Evolutionary conservation across 2,113 vertebrate species (phyloP).

Genomic region (Lycocorax pyrrhopterus): DNA sequence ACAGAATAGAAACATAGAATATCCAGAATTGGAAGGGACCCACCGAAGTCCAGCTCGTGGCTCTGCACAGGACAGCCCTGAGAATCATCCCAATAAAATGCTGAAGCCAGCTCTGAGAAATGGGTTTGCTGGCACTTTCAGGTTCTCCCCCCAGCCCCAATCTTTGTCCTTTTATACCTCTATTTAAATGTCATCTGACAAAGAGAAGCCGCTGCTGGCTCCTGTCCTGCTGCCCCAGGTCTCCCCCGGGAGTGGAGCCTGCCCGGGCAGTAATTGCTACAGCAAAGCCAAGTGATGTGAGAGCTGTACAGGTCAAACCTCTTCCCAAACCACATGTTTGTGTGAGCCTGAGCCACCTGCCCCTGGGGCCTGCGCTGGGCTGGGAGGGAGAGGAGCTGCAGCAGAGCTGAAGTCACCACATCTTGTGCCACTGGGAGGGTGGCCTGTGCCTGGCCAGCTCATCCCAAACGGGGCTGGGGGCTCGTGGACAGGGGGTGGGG

Average conservation of each 20-base stretch:
- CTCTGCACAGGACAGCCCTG: neutral
- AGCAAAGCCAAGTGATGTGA: neutral
- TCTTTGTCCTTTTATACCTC: neutral
- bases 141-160: neutral
- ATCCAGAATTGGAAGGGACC: neutral
- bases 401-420: neutral
- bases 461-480: neutral
- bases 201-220: neutral
- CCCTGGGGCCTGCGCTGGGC: neutral
- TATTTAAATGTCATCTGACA: neutral
- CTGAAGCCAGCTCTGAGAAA: neutral
- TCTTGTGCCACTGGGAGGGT: accelerated
- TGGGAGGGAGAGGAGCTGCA: neutral
- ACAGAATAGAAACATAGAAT: neutral
- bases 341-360: neutral
- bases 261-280: neutral
- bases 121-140: accelerated
- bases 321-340: neutral
- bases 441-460: neutral
- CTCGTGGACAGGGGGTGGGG: neutral
- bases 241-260: neutral
- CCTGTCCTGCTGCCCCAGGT: neutral
- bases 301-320: neutral
- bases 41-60: accelerated
- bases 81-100: accelerated